Percentiles rank a stretch among this genome's conserved stretches.
phyloP scores from a whole-genome alignment of 2,888 invertebrate species.

The Cryptocephalus moraei region DNA sequence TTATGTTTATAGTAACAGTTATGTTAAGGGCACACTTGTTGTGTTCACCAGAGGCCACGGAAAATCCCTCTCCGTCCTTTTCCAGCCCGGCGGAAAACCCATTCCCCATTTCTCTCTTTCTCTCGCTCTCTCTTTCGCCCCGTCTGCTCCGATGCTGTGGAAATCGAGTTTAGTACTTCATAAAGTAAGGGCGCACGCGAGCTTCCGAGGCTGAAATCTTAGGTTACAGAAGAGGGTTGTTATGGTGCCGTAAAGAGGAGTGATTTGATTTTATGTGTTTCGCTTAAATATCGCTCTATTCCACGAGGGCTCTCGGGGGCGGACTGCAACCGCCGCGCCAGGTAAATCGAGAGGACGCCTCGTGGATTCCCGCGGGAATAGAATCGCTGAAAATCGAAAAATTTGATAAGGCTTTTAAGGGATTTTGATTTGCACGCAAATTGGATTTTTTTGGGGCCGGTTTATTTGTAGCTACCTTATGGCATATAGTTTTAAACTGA shows the following conservation, averaged over 20 bases:
- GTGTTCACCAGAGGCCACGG: conserved; percentile 32
- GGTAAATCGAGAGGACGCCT: too few relatives aligned
- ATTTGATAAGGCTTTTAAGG: too few relatives aligned
- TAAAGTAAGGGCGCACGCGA: conserved; percentile 40
- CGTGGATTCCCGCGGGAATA: too few relatives aligned
- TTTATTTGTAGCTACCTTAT: too few relatives aligned
- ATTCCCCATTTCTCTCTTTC: not conserved
- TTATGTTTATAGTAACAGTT: conserved; percentile 41
- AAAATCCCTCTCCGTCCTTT: conserved; percentile 10
- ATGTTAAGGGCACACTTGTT: conserved; percentile 41
- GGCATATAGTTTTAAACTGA: too few relatives aligned
- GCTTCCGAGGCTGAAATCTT: conserved; percentile 39
- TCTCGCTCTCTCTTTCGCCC: not conserved
- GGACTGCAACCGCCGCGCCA: too few relatives aligned
- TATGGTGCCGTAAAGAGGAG: conserved; percentile 39
- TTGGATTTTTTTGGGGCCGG: too few relatives aligned
- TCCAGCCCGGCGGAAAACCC: not conserved
- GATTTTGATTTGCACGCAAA: too few relatives aligned
- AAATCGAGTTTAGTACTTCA: conserved; percentile 41
- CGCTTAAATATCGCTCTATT: conserved; percentile 38
- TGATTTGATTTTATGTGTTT: conserved; percentile 42
- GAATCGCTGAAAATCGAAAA: too few relatives aligned
- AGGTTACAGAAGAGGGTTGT: conserved; percentile 38
- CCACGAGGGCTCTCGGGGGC: conserved; percentile 5
- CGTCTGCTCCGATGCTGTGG: conserved; percentile 15